Evolutionary conservation across 2,888 invertebrate species (phyloP), one percentile per base, ranked within the genome.

Genomic region (Emmelina monodactyla): DNA sequence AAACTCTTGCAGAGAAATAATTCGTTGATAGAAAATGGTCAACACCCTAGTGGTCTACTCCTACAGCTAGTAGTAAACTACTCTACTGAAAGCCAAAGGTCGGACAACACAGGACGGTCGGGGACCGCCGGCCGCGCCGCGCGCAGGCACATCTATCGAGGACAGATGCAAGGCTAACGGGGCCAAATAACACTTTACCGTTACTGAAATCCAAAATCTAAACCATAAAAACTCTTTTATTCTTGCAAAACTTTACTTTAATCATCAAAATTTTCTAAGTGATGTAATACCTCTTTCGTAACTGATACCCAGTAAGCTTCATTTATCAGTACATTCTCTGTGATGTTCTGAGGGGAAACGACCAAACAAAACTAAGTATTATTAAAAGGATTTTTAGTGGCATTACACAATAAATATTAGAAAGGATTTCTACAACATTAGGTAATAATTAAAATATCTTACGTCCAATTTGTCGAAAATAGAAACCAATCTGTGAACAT

Each of bases 321-420:
- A 85, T 93, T 94, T 85, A 93, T 87, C 85, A 93, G 91, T 83
- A 92, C 89, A 85, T 91, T 89, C 88, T 93, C 92, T 84, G 92
- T 93, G 88, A 94, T 91, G 86, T 94, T 94, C 94, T 94, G 91
- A 84, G 86, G 85, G 85, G 84, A 88, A 83, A 85, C 70, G 72
- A 73, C 70, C 68, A 79, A 79, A 79, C 65, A 79, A 79, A 76
- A 76, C 56, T 62, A 64, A 75, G 58, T 55, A 58, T 75, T 73
- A 78, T 75, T 76, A 75, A 64, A 62, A 69, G 51, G 57, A 70
- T 58, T 66, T 58, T 55, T 46, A 39, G 51, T 43, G 38, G 46
- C 43, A 44, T 40, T 31, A 50, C 40, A 56, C 38, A 49, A 39
- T 43, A 42, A 41, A 41, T 42, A 37, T 25, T 43, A 40, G 41